Base-by-base conservation (phyloP, 2,888 invertebrate genomes). In the Mythimna pallens region DNA sequence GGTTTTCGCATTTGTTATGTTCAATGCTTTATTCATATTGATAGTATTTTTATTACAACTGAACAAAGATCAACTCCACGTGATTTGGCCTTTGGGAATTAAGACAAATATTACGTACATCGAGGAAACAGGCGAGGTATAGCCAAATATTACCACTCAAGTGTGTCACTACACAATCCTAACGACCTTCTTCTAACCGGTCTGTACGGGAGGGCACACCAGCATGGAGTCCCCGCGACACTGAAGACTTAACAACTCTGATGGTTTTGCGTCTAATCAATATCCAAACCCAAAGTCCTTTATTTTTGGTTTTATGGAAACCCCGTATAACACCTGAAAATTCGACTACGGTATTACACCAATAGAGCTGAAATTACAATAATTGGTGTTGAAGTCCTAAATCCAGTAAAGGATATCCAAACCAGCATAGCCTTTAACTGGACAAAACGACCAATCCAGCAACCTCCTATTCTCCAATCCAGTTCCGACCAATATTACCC, bases 1-100 rank as follows among this genome's bases (percentile, higher is more conserved):
- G 92, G 99, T 99, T 92, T 99, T 99, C 96, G 99, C 98, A 94
- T 99, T 99, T 98, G 98, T 99, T 97, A 99, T 99, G 99, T 98
- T 99, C 97, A 99, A 99, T 98, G 99, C 99, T 96, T 98, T 99
- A 94, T 99, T 99, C 98, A 99, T 99, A 95, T 98, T 99, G 97
- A 98, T 99, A 96, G 99, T 99, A 93, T 99, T 99, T 97, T 98
- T 99, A 96, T 98, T 99, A 95, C 99, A 99, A 98, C 97, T 99
- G 96, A 99, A 99, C 97, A 99, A 99, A 98, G 99, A 99, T 97
- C 98, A 98, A 97, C 98, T 99, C 95, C 99, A 99, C 97, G 98
- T 99, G 96, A 97, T 99, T 97, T 99, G 99, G 99, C 99, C 99
- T 93, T 97, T 99, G 93, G 99, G 99, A 94, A 98, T 98, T 96